Evolutionary conservation across 2,888 invertebrate species (phyloP).

Genomic region (Morinoia aosen): DNA sequence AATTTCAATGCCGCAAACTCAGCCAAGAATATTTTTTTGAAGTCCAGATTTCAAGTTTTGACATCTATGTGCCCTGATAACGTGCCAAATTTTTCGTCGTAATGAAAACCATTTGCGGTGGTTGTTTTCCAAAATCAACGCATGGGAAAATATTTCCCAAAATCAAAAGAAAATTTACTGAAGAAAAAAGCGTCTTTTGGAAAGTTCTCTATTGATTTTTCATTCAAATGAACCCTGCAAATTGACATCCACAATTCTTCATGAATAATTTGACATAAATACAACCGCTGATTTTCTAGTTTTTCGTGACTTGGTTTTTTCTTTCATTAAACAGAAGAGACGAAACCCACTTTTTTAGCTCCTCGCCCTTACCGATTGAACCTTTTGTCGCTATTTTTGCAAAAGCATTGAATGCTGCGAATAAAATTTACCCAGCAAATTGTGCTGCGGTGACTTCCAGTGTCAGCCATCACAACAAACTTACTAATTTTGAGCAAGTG

Average conservation of each 20-base stretch:
- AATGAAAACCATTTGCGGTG: neutral
- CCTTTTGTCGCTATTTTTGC: neutral
- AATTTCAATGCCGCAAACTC: neutral
- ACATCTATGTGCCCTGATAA: neutral
- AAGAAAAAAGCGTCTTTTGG: neutral
- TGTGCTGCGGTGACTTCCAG: too few relatives aligned
- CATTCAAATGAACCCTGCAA: neutral
- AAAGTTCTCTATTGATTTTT: neutral
- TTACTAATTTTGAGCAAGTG: too few relatives aligned
- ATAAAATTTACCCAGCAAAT: too few relatives aligned
- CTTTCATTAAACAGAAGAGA: neutral
- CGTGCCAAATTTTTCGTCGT: neutral
- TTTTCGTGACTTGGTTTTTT: neutral
- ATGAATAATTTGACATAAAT: neutral
- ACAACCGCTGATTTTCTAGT: too few relatives aligned
- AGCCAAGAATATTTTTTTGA: neutral
- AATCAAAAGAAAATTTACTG: neutral
- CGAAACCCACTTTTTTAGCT: neutral
- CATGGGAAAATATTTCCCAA: neutral
- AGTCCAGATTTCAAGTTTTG: neutral
- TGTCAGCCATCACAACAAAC: too few relatives aligned
- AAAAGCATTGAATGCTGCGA: neutral
- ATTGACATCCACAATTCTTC: neutral
- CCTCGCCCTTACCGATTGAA: too few relatives aligned
- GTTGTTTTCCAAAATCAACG: neutral